These are phyloP conservation scores for Orycteropus afer DNA, from an alignment of 2,113 vertebrate genomes.

Conservation along the genomic window DNA sequence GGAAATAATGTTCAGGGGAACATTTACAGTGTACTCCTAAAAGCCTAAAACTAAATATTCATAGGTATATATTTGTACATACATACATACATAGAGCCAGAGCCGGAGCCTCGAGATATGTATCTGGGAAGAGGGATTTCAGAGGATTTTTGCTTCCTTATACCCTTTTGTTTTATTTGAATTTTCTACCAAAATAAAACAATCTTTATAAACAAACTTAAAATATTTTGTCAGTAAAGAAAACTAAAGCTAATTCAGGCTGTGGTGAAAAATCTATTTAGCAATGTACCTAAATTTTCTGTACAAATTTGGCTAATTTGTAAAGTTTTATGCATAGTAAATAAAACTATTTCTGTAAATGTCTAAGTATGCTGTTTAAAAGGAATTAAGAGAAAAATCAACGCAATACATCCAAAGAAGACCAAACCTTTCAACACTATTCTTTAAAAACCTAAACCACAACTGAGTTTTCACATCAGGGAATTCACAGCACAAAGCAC, in stretches of 20 bases:
- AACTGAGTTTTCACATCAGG: background rate
- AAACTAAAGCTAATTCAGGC: background rate
- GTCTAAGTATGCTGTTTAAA: background rate
- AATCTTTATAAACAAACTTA: slow-evolving; percentile 25
- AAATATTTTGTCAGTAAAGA: slow-evolving; percentile 25
- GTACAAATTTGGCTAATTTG: background rate
- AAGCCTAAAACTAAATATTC: background rate
- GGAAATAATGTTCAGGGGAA: background rate
- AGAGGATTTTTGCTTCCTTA: background rate
- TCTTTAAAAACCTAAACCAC: background rate
- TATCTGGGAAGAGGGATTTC: slow-evolving; percentile 3
- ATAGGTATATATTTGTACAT: background rate
- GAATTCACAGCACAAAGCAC: background rate
- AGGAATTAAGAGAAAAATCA: slow-evolving; percentile 21
- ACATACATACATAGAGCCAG: background rate
- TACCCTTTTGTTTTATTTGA: background rate
- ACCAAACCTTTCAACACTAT: background rate
- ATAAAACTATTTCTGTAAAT: slow-evolving; percentile 48
- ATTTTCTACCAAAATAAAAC: background rate
- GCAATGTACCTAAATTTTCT: slow-evolving; percentile 1
- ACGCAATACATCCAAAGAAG: slow-evolving; percentile 9
- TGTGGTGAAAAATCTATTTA: background rate
- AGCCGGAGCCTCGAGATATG: background rate
- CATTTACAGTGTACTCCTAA: background rate
- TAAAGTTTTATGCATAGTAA: background rate